Evolutionary conservation across 53 echinoderm and acorn worm species (phyloP).

Genomic region (Henricia sp.): DNA sequence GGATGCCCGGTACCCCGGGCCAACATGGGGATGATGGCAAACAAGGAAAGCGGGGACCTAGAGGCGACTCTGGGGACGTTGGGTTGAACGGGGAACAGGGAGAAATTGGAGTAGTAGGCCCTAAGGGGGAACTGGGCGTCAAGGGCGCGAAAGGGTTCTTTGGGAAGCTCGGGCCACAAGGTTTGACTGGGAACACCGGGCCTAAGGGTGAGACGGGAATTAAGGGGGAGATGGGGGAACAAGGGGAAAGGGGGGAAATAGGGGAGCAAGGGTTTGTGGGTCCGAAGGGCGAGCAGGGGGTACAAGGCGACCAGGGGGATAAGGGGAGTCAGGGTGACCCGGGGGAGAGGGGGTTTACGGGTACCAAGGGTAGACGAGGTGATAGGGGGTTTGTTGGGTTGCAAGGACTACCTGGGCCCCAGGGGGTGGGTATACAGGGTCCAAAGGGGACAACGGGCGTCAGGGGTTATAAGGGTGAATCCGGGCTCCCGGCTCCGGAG

Average conservation of each 20-base stretch:
- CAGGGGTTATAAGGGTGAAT: constrained; percentile 18
- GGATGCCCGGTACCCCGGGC: constrained; percentile 40
- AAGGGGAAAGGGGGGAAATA: constrained; percentile 26
- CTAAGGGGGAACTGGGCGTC: neutral
- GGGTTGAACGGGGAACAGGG: constrained; percentile 37
- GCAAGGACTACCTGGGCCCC: constrained; percentile 32
- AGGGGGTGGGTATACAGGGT: constrained; percentile 37
- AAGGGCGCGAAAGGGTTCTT: constrained; percentile 45
- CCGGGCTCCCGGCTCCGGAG: constrained; percentile 42
- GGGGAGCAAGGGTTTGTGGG: constrained; percentile 22
- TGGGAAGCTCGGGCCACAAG: constrained; percentile 42
- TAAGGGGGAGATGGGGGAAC: constrained; percentile 4
- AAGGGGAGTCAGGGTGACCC: constrained; percentile 39
- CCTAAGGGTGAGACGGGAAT: constrained; percentile 9
- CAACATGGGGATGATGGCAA: constrained; percentile 27
- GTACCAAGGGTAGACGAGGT: constrained; percentile 27
- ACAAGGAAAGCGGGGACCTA: constrained; percentile 39
- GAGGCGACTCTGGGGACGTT: constrained; percentile 19
- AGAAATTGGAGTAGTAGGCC: constrained; percentile 1
- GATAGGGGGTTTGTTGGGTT: constrained; percentile 28
- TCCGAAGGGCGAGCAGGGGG: constrained; percentile 27
- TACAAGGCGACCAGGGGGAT: constrained; percentile 28
- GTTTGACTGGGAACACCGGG: constrained; percentile 10
- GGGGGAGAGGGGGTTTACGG: constrained; percentile 36
- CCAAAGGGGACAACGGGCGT: constrained; percentile 12